Evolutionary conservation across 1,140 invertebrate species (phyloP), one percentile per base, ranked within the genome.

Genomic region (Cydia splendana): DNA sequence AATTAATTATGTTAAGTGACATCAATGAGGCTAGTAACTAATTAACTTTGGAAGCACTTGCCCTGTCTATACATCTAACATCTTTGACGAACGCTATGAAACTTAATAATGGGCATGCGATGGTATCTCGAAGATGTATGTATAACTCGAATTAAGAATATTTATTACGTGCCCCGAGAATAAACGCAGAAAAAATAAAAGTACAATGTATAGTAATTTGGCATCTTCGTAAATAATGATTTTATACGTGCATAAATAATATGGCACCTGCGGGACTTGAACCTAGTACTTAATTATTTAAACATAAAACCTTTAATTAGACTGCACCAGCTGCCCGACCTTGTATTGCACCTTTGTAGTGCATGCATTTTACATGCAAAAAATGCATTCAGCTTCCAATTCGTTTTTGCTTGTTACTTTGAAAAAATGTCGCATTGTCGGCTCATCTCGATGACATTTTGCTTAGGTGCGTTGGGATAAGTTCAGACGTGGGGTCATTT

Each of bases 231-330:
- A 91, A 91, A 91, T 89, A 90, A 91, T 86, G 85, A 88, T 92
- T 91, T 91, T 89, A 87, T 87, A 82, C 71, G 83, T 84, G 85
- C 86, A 90, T 86, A 88, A 85, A 87, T 85, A 88, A 83, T 53
- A 67, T 48, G 76, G 75, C 89, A 91, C 89, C 89, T 92, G 91
- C 88, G 74, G 51, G 85, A 48, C 83, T 84, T 69, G 65, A 71
- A 80, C 81, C 82, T 71, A 77, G 82, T 84, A 90, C 84, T 91
- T 90, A 93, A 91, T 93, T 93, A 93, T 91, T 92, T 92, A 87
- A 89, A 87, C 89, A 90, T 92, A 91, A 92, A 91, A 90, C 88
- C 84, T 91, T 89, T 93, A 93, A 91, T 93, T 91, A 91, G 85
- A 87, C 78, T 78, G 53, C n/a, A 67, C 84, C 91, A 93, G 86